Evolutionary conservation across 1,140 invertebrate species (phyloP), one percentile per base, ranked within the genome.

Genomic region (Eupeodes corollae): DNA sequence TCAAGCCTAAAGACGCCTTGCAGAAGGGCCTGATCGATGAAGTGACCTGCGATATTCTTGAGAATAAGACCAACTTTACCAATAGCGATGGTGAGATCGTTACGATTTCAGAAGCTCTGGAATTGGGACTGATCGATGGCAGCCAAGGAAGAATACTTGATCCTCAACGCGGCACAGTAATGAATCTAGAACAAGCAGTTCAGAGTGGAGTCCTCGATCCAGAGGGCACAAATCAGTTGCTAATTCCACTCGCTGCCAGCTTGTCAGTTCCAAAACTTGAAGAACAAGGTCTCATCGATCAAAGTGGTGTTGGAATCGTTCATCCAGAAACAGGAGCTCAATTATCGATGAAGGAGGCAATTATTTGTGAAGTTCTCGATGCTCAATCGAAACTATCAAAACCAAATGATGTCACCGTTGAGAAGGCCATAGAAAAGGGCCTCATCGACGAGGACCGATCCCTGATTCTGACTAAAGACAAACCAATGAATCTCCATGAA

Each of bases 291-390:
- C 72, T 95, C 13, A 78, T 90, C 50, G 84, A 92, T 67, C 72
- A 78, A n/a, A 59, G 76, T 15, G 80, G 80, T 33, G 79, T 82
- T 46, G 86, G 84, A 66, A 84, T 97, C 51, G 80, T 93, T 47
- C 91, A 97, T 70, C 92, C 92, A 9, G 88, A 91, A 74, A 88
- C 84, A 15, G 88, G 88, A 6, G 74, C 70, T 47, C 73, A 77
- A 54, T 69, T 93, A 35, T 83, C 77, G 32, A 73, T 91, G 39
- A 75, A 78, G 48, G 86, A 92, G 74, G 88, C 88, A 10, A 85
- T 93, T 43, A 74, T 83, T 47, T 91, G 87, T 68, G 88, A 91
- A 66, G 86, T 91, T 48, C 75, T 92, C 42, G 84, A 91, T 75
- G 83, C 86, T 0, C 61, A 81, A 39, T 86, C 86, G 6, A 72